Evolutionary conservation across 2,113 vertebrate species (phyloP).

Genomic region (Syngnathus scovelli): DNA sequence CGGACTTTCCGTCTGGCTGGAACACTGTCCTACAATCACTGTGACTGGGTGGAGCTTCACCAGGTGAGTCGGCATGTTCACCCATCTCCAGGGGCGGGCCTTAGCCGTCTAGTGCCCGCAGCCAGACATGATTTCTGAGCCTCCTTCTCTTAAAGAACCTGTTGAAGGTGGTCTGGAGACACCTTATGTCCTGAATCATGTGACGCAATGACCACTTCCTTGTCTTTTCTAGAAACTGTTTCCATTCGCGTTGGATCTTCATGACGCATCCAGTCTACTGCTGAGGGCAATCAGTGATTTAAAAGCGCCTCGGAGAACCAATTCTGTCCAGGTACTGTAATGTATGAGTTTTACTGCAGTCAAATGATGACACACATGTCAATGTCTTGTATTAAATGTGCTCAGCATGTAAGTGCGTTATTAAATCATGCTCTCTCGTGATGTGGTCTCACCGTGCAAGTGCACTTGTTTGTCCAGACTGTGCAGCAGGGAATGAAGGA

Average conservation of each 20-base stretch:
- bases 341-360: background rate
- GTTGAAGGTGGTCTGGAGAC: no score
- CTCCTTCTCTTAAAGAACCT: no score
- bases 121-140: no score
- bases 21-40: constrained; percentile 75
- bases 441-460: background rate
- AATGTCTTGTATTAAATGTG: background rate
- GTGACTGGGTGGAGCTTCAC: constrained; percentile 86
- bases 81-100: background rate
- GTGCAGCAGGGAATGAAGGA: constrained; percentile 65
- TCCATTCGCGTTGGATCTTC: constrained; percentile 75
- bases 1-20: constrained; percentile 77
- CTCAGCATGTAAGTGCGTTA: background rate
- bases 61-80: constrained; percentile 68
- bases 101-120: no score
- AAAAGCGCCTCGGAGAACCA: constrained; percentile 46
- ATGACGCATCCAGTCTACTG: constrained; percentile 70
- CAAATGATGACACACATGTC: background rate
- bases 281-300: constrained; percentile 74
- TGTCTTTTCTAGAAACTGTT: constrained; percentile 77
- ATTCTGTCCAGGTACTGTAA: constrained; percentile 72
- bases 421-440: background rate
- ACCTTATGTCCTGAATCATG: background rate
- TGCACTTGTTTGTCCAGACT: constrained; percentile 57
- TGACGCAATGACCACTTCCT: background rate